Percentiles rank a stretch among this genome's conserved stretches.
Evolutionary conservation across 2,888 invertebrate species (phyloP).

Genomic region (Caenorhabditis uteleia): DNA sequence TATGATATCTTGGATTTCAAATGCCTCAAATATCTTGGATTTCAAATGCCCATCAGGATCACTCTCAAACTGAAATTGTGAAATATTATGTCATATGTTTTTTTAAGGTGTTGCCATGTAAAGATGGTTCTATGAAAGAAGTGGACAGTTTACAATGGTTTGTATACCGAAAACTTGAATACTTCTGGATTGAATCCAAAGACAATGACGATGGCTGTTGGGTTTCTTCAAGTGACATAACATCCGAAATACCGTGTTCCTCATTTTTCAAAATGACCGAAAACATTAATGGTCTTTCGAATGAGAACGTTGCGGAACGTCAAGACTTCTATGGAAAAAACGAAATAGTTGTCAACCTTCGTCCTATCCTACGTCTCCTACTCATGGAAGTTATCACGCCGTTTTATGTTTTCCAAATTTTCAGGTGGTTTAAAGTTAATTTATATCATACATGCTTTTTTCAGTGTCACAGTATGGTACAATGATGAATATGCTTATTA

Average conservation of each 20-base stretch:
- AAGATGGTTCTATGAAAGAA: conserved; percentile 38
- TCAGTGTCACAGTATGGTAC: conserved; percentile 78
- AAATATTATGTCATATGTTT: too few species aligned
- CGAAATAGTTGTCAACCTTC: conserved; percentile 72
- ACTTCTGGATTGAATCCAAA: conserved; percentile 54
- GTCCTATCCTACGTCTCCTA: conserved; percentile 72
- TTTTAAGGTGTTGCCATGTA: conserved; percentile 22
- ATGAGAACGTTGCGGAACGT: conserved; percentile 16
- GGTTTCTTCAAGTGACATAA: conserved; percentile 9
- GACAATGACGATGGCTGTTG: conserved; percentile 6
- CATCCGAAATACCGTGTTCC: conserved; percentile 8
- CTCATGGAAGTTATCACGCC: conserved; percentile 73
- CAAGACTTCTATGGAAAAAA: conserved; percentile 72
- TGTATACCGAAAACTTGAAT: conserved; percentile 62
- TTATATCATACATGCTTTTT: conserved; percentile 8
- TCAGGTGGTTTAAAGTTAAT: conserved; percentile 70
- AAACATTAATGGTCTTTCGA: neutral
- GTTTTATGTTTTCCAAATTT: conserved; percentile 74
- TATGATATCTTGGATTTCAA: too few species aligned
- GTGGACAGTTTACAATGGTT: conserved; percentile 57
- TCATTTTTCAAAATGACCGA: conserved; percentile 2
- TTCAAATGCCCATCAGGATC: too few species aligned
- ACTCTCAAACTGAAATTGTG: too few species aligned
- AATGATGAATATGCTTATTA: conserved; percentile 86
- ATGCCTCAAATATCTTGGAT: too few species aligned